Evolutionary conservation across 2,888 invertebrate genomes (phyloP).

Genomic region (Chrysolina oricalcia): DNA sequence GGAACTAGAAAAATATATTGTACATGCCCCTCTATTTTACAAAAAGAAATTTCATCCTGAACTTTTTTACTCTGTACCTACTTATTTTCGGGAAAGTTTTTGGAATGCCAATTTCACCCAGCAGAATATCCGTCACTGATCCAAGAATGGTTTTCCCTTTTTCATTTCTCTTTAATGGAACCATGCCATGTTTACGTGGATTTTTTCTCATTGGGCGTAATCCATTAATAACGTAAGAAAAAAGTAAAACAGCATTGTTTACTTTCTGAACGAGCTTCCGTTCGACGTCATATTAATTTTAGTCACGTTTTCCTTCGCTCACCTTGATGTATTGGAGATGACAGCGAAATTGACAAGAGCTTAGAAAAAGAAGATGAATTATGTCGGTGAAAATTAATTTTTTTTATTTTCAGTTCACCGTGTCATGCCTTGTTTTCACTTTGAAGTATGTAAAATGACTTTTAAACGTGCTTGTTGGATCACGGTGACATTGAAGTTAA

Average conservation of each 20-base stretch:
- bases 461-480: conserved; percentile 27
- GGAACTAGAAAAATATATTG: too few species aligned
- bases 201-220: conserved; percentile 20
- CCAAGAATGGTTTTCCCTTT: too few species aligned
- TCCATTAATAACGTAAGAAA: conserved; percentile 55
- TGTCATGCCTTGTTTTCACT: conserved; percentile 58
- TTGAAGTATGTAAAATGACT: conserved; percentile 48
- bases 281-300: conserved; percentile 70
- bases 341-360: conserved; percentile 71
- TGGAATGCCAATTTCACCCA: too few species aligned
- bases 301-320: conserved; percentile 69
- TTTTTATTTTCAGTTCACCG: conserved; percentile 57
- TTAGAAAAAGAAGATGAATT: conserved; percentile 70
- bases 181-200: background rate
- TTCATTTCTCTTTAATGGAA: background rate
- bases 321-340: conserved; percentile 72
- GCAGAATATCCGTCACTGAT: too few species aligned
- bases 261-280: conserved; percentile 63
- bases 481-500: conserved; percentile 14
- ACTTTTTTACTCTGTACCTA: too few species aligned
- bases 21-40: too few species aligned
- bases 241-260: conserved; percentile 63
- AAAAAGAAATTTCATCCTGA: too few species aligned
- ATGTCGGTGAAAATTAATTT: conserved; percentile 68
- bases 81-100: too few species aligned